A percentile compares a stretch with the other conserved stretches of the same genome.
Conservation (phyloP, 2,797 vertebrate species). For the Nyctalus aviator region DNA sequence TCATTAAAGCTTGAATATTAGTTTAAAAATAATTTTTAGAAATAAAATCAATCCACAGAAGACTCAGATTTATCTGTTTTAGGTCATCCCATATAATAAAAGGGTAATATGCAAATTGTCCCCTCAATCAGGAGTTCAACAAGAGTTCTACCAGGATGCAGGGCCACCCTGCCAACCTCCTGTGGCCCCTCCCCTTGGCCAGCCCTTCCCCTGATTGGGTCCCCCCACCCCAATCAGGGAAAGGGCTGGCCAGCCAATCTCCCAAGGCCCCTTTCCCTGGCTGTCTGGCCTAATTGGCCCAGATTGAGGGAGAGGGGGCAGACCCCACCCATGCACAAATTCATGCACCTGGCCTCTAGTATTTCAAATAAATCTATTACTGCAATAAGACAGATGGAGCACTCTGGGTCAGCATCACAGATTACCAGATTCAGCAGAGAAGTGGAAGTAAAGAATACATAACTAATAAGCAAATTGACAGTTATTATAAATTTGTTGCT, state of each 20-base stretch:
- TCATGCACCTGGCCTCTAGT: too few relatives aligned
- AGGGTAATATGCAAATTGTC: too few relatives aligned
- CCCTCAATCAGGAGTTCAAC: too few relatives aligned
- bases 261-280: rapidly evolving
- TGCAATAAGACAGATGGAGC: neutral
- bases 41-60: neutral
- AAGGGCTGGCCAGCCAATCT: too few relatives aligned
- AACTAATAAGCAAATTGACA: neutral
- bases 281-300: too few relatives aligned
- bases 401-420: neutral
- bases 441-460: neutral
- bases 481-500: neutral
- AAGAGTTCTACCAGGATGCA: too few relatives aligned
- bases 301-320: too few relatives aligned
- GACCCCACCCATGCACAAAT: too few relatives aligned
- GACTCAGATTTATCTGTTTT: neutral
- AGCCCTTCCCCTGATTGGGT: too few relatives aligned
- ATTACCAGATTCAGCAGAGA: neutral
- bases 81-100: neutral
- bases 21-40: constrained; percentile 7
- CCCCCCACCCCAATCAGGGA: too few relatives aligned
- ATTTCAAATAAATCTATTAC: neutral
- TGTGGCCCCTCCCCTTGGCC: too few relatives aligned
- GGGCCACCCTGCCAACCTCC: too few relatives aligned
- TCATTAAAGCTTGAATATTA: neutral